Base-by-base conservation (phyloP, 2,888 invertebrate genomes). In the Stenoptilia bipunctidactyla region DNA sequence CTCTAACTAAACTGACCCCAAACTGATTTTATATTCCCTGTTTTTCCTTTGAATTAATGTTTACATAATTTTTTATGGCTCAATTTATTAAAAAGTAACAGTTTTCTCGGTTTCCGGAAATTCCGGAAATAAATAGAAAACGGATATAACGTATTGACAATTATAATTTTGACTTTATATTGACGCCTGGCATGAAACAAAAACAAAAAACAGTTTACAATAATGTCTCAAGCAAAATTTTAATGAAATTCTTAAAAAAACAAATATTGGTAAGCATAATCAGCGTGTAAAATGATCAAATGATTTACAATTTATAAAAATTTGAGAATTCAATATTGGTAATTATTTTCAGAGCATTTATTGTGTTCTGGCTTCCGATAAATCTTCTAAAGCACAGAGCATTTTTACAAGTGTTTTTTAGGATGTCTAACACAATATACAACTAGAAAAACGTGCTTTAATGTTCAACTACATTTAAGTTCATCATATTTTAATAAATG, bases 141-240 rank as follows among this genome's bases (percentile, higher is more conserved):
- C 30, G 41, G 44, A 38, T 33, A 33, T 13, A 15, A 15, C 8
- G 9, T 30, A 20, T 15, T 40, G 41, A 40, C 45, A 34, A 10
- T 30, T 9, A 47, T 51, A 46, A 53, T 47, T 60, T 61, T 61
- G 54, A 56, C 55, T 55, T 56, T 30, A 8, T 30, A 30, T 12
- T n/a, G 53, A 49, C 48, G 46, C 47, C 53, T 67, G 67, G 64
- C 65, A 66, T 64, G 63, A 65, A 62, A 66, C 61, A 73, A 76
- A 77, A 79, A 76, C 71, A 79, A 77, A 77, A 79, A 76, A 75
- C 73, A 71, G 66, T 70, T 71, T 69, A 56, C 61, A 61, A 69
- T 63, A 64, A 74, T 74, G 68, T 67, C 60, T 67, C 58, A 64
- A 56, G 62, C 67, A 70, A 79, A 77, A 72, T 77, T 74, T 77